Conservation (phyloP, 2,113 vertebrate genomes). For the Tragelaphus buxtoni region DNA sequence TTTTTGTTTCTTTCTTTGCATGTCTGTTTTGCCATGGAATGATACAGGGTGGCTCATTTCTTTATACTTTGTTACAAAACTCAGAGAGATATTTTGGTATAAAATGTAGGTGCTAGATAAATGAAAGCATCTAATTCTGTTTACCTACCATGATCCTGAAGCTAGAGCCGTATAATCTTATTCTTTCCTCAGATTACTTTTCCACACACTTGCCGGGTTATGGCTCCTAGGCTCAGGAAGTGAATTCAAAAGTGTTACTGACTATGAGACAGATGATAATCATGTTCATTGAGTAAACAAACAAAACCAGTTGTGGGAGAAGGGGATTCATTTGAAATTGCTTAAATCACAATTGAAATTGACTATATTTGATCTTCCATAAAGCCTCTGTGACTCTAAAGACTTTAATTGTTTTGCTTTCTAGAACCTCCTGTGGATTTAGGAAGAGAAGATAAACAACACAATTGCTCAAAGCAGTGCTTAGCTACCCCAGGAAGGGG, state of each 20-base stretch:
- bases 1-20: neutral
- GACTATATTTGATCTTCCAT: neutral
- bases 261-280: neutral
- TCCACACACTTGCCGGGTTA: neutral
- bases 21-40: neutral
- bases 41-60: neutral
- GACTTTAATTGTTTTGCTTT: neutral
- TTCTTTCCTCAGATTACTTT: neutral
- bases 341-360: constrained; percentile 1
- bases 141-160: neutral
- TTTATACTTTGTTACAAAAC: neutral
- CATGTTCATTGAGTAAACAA: neutral
- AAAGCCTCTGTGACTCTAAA: neutral
- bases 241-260: neutral
- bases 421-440: neutral
- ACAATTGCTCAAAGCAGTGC: accelerated
- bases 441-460: neutral
- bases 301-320: neutral
- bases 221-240: neutral
- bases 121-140: neutral
- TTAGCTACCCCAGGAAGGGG: neutral
- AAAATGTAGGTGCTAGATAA: neutral
- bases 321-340: neutral
- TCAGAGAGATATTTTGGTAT: neutral
- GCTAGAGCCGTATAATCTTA: neutral